Conservation (phyloP, 2,113 vertebrate species). For the Lasiurus cinereus region DNA sequence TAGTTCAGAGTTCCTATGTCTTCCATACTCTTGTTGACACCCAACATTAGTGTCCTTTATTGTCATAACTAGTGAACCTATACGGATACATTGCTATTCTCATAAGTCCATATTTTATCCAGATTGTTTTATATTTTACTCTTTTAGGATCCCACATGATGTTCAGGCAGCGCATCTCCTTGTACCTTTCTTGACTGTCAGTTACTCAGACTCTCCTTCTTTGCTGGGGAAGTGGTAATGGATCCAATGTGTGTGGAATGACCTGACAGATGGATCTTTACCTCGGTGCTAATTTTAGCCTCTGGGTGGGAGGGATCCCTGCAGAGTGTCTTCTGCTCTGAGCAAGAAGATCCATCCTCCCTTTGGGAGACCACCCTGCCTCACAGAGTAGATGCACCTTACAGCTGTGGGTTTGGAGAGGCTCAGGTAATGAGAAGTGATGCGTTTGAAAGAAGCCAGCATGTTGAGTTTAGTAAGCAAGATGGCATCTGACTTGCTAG, state of each 20-base stretch:
- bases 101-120: background rate
- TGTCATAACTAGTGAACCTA: background rate
- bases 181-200: background rate
- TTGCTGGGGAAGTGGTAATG: background rate
- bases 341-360: background rate
- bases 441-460: background rate
- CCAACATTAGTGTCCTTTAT: background rate
- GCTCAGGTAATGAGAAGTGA: background rate
- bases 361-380: background rate
- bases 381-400: background rate
- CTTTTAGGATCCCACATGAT: background rate
- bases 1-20: background rate
- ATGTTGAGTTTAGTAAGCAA: conserved; percentile 28
- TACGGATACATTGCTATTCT: background rate
- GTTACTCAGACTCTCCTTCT: background rate
- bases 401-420: background rate
- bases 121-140: background rate
- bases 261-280: background rate
- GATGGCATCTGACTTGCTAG: conserved; percentile 56
- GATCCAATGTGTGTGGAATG: background rate
- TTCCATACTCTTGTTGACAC: background rate
- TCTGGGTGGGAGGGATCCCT: background rate
- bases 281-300: background rate
- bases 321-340: background rate
- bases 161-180: background rate